These are phyloP conservation scores for Papilio machaon DNA, from an alignment of 1,140 invertebrate genomes.

Conservation along the genomic window DNA sequence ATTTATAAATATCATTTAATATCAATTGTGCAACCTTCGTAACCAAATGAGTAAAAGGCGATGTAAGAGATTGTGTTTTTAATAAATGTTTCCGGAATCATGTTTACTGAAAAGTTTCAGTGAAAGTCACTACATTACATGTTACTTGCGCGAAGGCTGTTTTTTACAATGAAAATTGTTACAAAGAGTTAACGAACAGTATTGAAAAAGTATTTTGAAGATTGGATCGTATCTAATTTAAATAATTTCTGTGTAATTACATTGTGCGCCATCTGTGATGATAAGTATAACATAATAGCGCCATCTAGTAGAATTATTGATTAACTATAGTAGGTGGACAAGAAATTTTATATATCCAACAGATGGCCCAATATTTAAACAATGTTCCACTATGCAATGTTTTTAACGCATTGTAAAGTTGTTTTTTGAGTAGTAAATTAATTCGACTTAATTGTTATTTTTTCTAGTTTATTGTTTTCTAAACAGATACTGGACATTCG, in stretches of 20 bases:
- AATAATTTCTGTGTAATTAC: not conserved
- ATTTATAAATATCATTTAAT: slow-evolving; percentile 37
- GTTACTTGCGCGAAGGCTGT: slow-evolving; percentile 56
- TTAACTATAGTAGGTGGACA: not conserved
- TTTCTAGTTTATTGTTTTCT: too few species aligned
- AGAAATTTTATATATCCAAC: not conserved
- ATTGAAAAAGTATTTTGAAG: not conserved
- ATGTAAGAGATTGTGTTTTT: slow-evolving; percentile 59
- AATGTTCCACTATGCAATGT: not conserved
- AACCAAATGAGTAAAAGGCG: slow-evolving; percentile 57
- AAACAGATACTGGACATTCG: too few species aligned
- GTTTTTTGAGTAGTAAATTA: not conserved
- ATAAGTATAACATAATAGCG: slow-evolving; percentile 28
- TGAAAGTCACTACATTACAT: slow-evolving; percentile 62
- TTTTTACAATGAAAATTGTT: slow-evolving; percentile 41
- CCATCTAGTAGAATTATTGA: slow-evolving; percentile 46
- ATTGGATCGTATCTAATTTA: slow-evolving; percentile 7
- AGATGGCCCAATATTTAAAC: not conserved
- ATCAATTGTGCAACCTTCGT: slow-evolving; percentile 55
- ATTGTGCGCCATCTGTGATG: slow-evolving; percentile 39
- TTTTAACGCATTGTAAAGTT: not conserved
- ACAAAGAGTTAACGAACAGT: slow-evolving; percentile 31
- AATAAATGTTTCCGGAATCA: slow-evolving; percentile 68
- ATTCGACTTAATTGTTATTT: not conserved
- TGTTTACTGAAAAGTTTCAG: slow-evolving; percentile 64